Evolutionary conservation across 2,113 vertebrate genomes (phyloP).

Genomic region (Pyxicephalus adspersus): DNA sequence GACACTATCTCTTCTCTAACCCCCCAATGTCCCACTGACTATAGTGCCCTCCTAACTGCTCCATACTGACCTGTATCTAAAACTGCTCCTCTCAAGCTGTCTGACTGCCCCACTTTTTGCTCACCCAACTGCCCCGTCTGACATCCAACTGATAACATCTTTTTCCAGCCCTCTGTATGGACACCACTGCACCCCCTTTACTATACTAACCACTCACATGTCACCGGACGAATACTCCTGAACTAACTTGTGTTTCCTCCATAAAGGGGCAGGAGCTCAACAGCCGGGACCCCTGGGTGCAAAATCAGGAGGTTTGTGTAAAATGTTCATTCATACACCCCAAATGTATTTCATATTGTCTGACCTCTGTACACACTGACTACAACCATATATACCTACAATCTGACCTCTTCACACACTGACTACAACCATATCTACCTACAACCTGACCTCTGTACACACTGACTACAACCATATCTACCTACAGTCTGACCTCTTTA

Average conservation of each 20-base stretch:
- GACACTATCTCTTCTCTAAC: neutral
- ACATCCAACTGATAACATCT: too few species aligned
- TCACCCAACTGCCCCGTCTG: too few species aligned
- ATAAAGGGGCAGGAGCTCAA: neutral
- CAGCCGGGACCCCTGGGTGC: constrained; percentile 4
- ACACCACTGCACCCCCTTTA: neutral
- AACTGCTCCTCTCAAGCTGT: neutral
- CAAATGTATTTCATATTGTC: neutral
- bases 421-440: neutral
- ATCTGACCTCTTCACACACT: neutral
- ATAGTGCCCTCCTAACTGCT: neutral
- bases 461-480: neutral
- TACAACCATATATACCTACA: neutral
- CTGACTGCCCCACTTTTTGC: neutral
- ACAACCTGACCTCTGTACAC: neutral
- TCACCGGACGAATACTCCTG: neutral
- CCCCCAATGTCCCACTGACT: neutral
- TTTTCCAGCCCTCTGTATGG: neutral
- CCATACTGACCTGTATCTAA: neutral
- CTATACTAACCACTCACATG: neutral
- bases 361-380: neutral
- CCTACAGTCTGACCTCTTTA: neutral
- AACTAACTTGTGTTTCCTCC: neutral
- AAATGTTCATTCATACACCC: neutral
- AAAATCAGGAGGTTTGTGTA: constrained; percentile 13